A percentile compares a stretch with the other conserved stretches of the same genome.
Evolutionary conservation across 2,797 vertebrate species (phyloP).

Genomic region (Phrynocephalus vlangalii): DNA sequence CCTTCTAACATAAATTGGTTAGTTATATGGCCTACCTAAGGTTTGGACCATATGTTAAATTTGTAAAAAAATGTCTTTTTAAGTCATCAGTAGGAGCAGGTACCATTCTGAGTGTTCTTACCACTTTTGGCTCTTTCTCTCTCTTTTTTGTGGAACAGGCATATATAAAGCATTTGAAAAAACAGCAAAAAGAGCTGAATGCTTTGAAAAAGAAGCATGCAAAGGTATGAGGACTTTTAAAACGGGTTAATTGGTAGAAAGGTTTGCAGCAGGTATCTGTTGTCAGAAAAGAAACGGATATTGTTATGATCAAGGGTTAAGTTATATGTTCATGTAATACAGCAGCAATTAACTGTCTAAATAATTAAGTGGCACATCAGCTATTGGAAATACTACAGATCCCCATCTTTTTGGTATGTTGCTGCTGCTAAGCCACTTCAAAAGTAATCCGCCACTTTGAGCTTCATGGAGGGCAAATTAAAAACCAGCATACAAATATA

Average conservation of each 20-base stretch:
- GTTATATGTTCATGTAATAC: not conserved
- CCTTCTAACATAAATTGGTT: too few species aligned
- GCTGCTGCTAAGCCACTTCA: not conserved
- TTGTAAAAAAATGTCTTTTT: not conserved
- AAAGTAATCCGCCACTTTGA: too few species aligned
- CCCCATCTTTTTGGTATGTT: not conserved
- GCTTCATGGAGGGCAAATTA: not conserved
- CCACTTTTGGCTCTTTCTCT: slow-evolving; percentile 35
- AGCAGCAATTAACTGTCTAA: not conserved
- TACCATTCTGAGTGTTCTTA: slow-evolving; percentile 30
- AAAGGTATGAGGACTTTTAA: slow-evolving; percentile 83
- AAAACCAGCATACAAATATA: not conserved
- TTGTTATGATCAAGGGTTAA: not conserved
- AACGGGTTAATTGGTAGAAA: not conserved
- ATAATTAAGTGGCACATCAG: not conserved
- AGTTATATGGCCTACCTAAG: not conserved
- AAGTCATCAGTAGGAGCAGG: not conserved
- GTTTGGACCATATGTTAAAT: not conserved
- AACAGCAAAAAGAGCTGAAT: slow-evolving; percentile 95
- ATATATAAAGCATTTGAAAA: slow-evolving; percentile 95
- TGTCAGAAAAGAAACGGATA: not conserved
- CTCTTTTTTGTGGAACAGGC: slow-evolving; percentile 77
- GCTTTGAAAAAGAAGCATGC: slow-evolving; percentile 95
- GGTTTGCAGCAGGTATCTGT: not conserved
- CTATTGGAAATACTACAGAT: too few species aligned